Conservation (phyloP, 1,140 invertebrate species). For the Pseudobourletiella spinata region DNA sequence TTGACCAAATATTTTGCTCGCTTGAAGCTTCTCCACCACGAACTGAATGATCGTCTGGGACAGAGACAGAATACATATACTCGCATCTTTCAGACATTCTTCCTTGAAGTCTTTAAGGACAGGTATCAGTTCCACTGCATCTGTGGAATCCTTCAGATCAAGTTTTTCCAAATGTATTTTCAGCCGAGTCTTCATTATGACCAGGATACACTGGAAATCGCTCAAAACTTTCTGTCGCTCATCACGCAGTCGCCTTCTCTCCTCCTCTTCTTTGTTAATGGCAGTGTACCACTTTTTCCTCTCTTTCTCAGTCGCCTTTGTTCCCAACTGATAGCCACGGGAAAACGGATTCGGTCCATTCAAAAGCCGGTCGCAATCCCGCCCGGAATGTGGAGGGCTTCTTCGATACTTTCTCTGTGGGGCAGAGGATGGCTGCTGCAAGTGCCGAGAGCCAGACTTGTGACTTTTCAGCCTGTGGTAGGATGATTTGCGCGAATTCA, state of each 20-base stretch:
- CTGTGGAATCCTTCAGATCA: not conserved
- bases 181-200: not conserved
- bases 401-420: not conserved
- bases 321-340: not conserved
- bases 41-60: constrained; percentile 7
- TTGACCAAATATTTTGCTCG: not conserved
- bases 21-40: not conserved
- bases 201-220: not conserved
- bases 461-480: not conserved
- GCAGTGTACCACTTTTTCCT: not conserved
- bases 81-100: not conserved
- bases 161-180: not conserved
- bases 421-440: not conserved
- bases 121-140: not conserved
- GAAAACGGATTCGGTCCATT: not conserved
- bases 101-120: not conserved
- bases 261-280: not conserved
- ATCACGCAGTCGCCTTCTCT: not conserved
- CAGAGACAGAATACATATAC: not conserved
- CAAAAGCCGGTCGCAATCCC: not conserved
- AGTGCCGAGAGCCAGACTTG: too few species aligned
- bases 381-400: not conserved
- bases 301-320: not conserved
- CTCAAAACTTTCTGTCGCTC: not conserved
- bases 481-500: not conserved